Conservation (phyloP, 1,140 invertebrate genomes). For the Zaprionus inermis region DNA sequence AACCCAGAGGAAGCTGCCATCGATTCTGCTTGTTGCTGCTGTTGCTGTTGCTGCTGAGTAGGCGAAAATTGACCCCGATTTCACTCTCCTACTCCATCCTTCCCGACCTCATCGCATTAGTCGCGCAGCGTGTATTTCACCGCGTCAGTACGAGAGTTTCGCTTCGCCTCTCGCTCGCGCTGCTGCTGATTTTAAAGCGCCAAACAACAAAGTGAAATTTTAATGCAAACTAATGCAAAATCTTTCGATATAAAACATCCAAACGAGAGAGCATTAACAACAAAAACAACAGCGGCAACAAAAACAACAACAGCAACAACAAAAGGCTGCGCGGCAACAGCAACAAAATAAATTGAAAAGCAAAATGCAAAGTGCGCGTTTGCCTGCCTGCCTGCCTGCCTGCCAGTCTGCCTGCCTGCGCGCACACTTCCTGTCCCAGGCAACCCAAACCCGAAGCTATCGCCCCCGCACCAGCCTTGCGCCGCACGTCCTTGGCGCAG, state of each 20-base stretch:
- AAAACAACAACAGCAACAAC: conserved; percentile 10
- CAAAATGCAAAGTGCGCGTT: conserved; percentile 76
- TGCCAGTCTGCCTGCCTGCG: neutral
- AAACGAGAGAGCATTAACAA: conserved; percentile 20
- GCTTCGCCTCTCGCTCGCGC: conserved; percentile 18
- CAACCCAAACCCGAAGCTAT: neutral
- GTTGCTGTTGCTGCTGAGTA: conserved; percentile 48
- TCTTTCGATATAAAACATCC: conserved; percentile 73
- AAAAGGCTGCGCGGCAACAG: conserved; percentile 43
- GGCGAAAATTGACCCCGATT: conserved; percentile 47
- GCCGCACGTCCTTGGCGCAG: conserved; percentile 60
- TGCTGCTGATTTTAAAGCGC: conserved; percentile 45
- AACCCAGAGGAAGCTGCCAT: conserved; percentile 2
- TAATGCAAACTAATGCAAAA: conserved; percentile 82
- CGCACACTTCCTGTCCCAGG: conserved; percentile 25
- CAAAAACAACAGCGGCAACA: conserved; percentile 6
- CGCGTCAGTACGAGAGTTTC: conserved; percentile 18
- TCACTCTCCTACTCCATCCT: neutral
- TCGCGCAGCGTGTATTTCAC: neutral
- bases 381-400: neutral
- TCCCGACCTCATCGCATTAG: neutral
- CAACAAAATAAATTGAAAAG: conserved; percentile 78
- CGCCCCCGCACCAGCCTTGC: neutral
- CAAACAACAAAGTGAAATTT: conserved; percentile 80
- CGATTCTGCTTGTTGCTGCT: neutral